Percentiles rank a stretch among this genome's conserved stretches.
phyloP scores from a whole-genome alignment of 2,888 invertebrate genomes.

The Heliconius erato region DNA sequence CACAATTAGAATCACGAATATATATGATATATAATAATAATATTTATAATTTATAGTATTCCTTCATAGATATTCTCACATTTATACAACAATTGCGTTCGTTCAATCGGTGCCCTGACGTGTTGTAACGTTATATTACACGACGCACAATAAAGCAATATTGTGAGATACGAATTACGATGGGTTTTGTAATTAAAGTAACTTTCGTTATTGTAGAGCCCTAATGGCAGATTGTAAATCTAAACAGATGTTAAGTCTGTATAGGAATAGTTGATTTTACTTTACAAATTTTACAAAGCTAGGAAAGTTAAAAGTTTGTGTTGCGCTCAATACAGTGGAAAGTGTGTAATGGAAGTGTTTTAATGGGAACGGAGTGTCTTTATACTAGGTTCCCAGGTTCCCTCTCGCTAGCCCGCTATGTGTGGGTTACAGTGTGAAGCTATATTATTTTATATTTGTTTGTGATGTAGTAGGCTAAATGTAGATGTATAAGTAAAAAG shows the following conservation, averaged over 20 bases:
- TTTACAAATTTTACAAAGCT: too few species aligned
- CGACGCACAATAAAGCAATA: constrained; percentile 52
- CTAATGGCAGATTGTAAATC: constrained; percentile 31
- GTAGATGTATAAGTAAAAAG: too few species aligned
- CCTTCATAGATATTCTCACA: not conserved
- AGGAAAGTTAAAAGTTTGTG: not conserved
- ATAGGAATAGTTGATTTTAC: constrained; percentile 16
- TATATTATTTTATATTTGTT: too few species aligned
- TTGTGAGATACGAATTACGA: constrained; percentile 54
- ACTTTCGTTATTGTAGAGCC: constrained; percentile 44
- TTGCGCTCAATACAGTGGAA: too few species aligned
- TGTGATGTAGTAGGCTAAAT: too few species aligned
- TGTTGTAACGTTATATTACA: constrained; percentile 49
- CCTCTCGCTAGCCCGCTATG: too few species aligned
- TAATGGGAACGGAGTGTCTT: too few species aligned
- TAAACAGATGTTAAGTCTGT: constrained; percentile 25
- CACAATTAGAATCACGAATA: not conserved
- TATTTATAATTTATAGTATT: not conserved
- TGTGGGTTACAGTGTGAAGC: too few species aligned
- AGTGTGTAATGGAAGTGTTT: too few species aligned
- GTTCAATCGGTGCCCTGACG: constrained; percentile 19
- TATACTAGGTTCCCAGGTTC: too few species aligned
- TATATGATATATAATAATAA: not conserved
- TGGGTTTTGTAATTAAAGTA: constrained; percentile 48
- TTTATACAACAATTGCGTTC: constrained; percentile 19